A percentile compares a stretch with the other conserved stretches of the same genome.
Conservation (phyloP, 2,888 invertebrate genomes). For the Apodemia zela region DNA sequence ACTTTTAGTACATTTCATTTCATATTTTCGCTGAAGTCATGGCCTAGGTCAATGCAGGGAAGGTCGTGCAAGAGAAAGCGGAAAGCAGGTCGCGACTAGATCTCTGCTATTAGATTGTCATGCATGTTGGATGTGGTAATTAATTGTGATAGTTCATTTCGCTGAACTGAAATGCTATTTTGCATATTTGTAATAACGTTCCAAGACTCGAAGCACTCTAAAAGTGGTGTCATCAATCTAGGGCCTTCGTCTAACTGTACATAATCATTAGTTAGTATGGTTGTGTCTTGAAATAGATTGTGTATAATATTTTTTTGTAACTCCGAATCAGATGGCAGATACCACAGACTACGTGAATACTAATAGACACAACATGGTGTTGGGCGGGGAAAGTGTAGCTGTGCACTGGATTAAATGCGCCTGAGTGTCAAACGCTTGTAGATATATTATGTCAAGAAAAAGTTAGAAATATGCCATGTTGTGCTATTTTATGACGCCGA, state of each 20-base stretch:
- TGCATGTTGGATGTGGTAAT: conserved; percentile 73
- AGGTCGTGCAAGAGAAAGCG: conserved; percentile 76
- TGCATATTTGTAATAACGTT: conserved; percentile 16
- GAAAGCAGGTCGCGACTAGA: conserved; percentile 72
- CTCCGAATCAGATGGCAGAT: no score
- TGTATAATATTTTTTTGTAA: no score
- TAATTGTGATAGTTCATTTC: conserved; percentile 69
- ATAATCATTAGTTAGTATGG: background rate
- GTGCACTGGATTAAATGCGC: no score
- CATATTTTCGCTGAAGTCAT: conserved; percentile 33
- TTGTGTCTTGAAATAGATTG: no score
- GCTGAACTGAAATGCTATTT: conserved; percentile 34
- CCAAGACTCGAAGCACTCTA: conserved; percentile 2
- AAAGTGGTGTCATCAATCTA: background rate
- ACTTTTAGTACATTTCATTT: no score
- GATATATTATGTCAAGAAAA: no score
- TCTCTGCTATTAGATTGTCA: conserved; percentile 75
- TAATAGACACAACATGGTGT: no score
- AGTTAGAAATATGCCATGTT: no score
- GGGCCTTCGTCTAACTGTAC: background rate
- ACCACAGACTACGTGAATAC: no score
- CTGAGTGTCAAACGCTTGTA: no score
- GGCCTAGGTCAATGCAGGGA: conserved; percentile 47
- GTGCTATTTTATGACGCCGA: no score
- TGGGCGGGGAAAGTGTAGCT: no score